Conservation (phyloP, 2,797 vertebrate genomes). For the Squalus acanthias region DNA sequence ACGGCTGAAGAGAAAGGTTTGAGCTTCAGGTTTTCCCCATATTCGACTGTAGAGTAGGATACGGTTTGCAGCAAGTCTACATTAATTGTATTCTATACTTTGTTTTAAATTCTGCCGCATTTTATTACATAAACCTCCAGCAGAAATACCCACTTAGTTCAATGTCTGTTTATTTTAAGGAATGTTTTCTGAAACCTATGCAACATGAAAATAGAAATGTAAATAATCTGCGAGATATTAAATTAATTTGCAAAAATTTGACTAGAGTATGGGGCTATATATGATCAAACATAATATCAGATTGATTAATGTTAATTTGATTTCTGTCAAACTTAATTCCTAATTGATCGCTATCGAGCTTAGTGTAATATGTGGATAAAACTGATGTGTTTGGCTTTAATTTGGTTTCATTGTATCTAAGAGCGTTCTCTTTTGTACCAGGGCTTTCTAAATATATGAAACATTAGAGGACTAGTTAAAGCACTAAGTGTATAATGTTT, state of each 20-base stretch:
- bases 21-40: not conserved
- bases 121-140: not conserved
- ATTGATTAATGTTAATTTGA: not conserved
- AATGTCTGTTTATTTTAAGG: not conserved
- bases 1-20: not conserved
- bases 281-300: not conserved
- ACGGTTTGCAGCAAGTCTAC: not conserved
- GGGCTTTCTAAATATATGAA: not conserved
- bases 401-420: not conserved
- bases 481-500: not conserved
- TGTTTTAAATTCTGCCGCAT: not conserved
- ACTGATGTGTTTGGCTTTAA: not conserved
- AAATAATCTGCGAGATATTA: not conserved
- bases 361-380: not conserved
- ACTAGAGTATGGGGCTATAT: too few relatives aligned
- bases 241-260: not conserved
- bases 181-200: not conserved
- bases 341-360: not conserved
- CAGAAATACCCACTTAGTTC: not conserved
- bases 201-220: not conserved
- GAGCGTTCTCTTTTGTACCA: not conserved
- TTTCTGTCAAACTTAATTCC: not conserved
- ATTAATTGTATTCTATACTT: not conserved
- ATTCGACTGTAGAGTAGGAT: not conserved
- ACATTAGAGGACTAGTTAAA: not conserved